Conservation (phyloP, 2,888 invertebrate species). For the Pterostichus niger region DNA sequence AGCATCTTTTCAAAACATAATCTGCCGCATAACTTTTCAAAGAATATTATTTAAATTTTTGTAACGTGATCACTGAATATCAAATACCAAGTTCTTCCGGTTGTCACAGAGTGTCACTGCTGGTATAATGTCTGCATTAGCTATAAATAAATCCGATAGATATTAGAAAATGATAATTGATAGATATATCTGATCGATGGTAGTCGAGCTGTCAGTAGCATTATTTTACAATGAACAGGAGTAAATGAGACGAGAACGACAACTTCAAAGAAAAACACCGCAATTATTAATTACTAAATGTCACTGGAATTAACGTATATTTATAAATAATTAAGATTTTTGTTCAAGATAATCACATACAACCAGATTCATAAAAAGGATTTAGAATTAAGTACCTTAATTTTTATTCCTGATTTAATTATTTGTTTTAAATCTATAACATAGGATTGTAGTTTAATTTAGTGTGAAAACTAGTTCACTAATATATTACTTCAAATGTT, state of each 20-base stretch:
- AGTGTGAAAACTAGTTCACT: no score
- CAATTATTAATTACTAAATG: conserved; percentile 13
- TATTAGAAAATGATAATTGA: conserved; percentile 53
- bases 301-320: background rate
- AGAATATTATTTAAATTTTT: conserved; percentile 31
- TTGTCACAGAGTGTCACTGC: conserved; percentile 25
- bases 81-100: conserved; percentile 20
- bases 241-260: conserved; percentile 29
- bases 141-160: conserved; percentile 35
- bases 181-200: conserved; percentile 24
- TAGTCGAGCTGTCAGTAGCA: conserved; percentile 43
- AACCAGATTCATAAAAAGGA: no score
- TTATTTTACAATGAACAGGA: conserved; percentile 35
- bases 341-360: background rate
- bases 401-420: no score
- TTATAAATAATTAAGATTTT: conserved; percentile 7
- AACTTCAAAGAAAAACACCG: conserved; percentile 40
- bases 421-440: no score
- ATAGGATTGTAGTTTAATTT: no score
- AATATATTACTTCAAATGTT: no score
- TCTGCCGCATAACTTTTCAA: background rate
- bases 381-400: no score
- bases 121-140: conserved; percentile 42
- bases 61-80: conserved; percentile 31
- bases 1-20: background rate